phyloP scores from a whole-genome alignment of 2,888 invertebrate genomes.

The Hirtodrosophila duncani region DNA sequence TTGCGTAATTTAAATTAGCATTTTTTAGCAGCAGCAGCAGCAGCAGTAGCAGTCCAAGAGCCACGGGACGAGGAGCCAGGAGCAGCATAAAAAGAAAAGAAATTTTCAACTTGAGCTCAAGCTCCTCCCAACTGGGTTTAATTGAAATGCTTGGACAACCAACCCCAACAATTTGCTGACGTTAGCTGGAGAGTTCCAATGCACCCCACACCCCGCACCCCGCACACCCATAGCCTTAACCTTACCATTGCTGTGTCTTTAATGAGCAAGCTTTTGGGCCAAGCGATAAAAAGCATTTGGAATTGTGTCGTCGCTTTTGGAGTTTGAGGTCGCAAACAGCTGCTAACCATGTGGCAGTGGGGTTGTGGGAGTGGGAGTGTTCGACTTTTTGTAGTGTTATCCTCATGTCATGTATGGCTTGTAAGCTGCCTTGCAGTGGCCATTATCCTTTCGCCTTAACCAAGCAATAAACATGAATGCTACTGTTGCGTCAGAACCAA shows the following conservation, averaged over 20 bases:
- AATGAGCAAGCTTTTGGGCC: slow-evolving; percentile 38
- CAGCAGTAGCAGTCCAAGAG: too few relatives aligned
- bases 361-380: not conserved
- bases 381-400: too few relatives aligned
- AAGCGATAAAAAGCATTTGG: slow-evolving; percentile 34
- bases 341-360: not conserved
- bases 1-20: slow-evolving; percentile 43
- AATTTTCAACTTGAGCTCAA: slow-evolving; percentile 33
- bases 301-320: slow-evolving; percentile 12
- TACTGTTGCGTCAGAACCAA: slow-evolving; percentile 61
- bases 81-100: slow-evolving; percentile 32
- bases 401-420: slow-evolving; percentile 17
- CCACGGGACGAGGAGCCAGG: too few relatives aligned
- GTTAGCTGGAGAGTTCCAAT: slow-evolving; percentile 7
- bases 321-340: not conserved
- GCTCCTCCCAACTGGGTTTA: slow-evolving; percentile 22
- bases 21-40: slow-evolving; percentile 11
- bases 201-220: not conserved
- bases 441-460: slow-evolving; percentile 67
- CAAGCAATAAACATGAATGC: slow-evolving; percentile 73
- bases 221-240: not conserved
- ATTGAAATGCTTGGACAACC: slow-evolving; percentile 30
- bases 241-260: slow-evolving; percentile 16
- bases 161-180: slow-evolving; percentile 31
- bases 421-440: slow-evolving; percentile 40